phyloP scores from a whole-genome alignment of 2,113 vertebrate genomes.

The Varanus salvator region DNA sequence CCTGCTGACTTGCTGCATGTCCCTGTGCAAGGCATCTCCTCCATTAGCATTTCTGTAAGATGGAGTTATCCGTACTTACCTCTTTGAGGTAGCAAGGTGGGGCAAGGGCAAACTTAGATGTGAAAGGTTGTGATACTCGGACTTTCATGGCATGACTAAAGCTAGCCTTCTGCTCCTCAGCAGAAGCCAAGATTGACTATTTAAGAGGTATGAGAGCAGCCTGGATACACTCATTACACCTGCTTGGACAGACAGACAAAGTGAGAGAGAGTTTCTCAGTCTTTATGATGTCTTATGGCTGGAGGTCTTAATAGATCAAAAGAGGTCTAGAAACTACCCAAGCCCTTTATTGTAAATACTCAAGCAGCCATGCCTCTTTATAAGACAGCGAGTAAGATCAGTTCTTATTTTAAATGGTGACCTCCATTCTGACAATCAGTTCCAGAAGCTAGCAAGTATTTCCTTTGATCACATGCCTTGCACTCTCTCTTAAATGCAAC shows the following conservation, averaged over 20 bases:
- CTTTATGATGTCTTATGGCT: conserved; percentile 2
- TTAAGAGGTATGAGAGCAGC: background rate
- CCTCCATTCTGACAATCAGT: background rate
- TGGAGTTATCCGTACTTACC: conserved; percentile 10
- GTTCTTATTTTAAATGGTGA: background rate
- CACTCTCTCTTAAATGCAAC: background rate
- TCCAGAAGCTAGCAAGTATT: background rate
- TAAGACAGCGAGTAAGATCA: background rate
- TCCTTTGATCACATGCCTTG: background rate
- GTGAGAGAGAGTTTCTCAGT: background rate
- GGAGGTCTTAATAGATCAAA: background rate
- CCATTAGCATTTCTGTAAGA: conserved; percentile 7
- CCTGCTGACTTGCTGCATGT: background rate
- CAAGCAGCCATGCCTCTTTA: background rate
- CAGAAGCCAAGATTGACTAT: background rate
- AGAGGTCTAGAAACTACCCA: background rate
- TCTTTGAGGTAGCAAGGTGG: background rate
- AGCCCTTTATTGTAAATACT: background rate
- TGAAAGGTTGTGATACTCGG: conserved; percentile 29
- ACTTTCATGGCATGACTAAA: conserved; percentile 2
- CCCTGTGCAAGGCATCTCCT: conserved; percentile 19
- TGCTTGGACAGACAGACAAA: background rate
- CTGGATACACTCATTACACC: background rate
- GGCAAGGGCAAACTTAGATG: background rate
- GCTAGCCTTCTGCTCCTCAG: background rate